Base-by-base conservation (phyloP, 2,888 invertebrate species). In the Eumerus sabulonum region DNA sequence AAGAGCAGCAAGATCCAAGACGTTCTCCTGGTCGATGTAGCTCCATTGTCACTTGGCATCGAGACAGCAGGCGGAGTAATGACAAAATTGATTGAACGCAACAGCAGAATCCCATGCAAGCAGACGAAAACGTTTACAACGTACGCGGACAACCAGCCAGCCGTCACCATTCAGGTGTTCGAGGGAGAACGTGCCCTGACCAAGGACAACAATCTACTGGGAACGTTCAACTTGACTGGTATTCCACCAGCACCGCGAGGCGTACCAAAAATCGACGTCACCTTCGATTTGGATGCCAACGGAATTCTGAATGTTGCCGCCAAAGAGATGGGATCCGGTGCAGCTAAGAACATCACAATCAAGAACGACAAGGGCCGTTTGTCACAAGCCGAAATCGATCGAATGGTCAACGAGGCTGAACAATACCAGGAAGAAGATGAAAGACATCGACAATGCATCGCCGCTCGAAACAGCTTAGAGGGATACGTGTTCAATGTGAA, bases 141-240 rank as follows among this genome's bases (percentile, higher is more conserved):
- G 0, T 95, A 94, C 86, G 90, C 94, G 0, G 95, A 95, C 89
- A 95, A 95, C 89, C 95, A 95, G 87, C 91, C 93, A 1, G 94
- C 92, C 0, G 94, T 94, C 36, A 92, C 92, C 19, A 92, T 94
- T 82, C 93, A 93, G 86, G 93, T 93, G 13, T 93, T 91, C 86
- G 93, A 95, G 86, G 94, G 94, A 51, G 94, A 94, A 88, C 90
- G 95, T 35, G 95, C 96, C 50, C 95, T 97, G 96, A 97, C 97
- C 83, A 96, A 94, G 86, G 97, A 97, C 88, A 97, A 97, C 91
- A 96, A 98, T 89, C 90, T 96, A 40, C 91, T 98, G 81, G 98
- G 98, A 73, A 98, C 96, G 88, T 99, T 99, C 89, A 97, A 98
- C 88, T 91, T 98, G 64, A 95, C 95, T 16, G 98, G 97, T 40